These are phyloP conservation scores for Mythimna lalbum DNA, from an alignment of 2,888 invertebrate species.

Conservation along the genomic window DNA sequence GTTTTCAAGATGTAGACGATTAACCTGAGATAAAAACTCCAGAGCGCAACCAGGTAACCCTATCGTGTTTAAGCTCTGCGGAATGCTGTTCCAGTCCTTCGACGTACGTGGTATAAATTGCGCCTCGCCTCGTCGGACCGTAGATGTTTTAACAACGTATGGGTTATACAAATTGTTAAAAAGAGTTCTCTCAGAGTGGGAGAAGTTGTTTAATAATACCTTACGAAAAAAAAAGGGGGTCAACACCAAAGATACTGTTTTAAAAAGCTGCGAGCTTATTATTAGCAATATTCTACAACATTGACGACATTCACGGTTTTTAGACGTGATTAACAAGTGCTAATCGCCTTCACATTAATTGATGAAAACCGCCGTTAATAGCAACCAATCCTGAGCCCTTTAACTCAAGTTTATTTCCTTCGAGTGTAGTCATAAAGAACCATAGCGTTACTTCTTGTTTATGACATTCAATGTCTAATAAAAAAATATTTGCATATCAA, in stretches of 20 bases:
- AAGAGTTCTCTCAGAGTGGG: too few species aligned
- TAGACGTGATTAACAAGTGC: not conserved
- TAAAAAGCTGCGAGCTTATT: not conserved
- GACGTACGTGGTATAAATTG: too few species aligned
- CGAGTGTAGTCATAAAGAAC: slow-evolving; percentile 21
- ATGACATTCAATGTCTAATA: slow-evolving; percentile 20
- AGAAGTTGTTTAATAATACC: not conserved
- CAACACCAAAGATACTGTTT: not conserved
- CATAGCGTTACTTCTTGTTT: slow-evolving; percentile 14
- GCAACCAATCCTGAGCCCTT: not conserved
- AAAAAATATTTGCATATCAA: slow-evolving; percentile 35
- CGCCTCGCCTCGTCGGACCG: too few species aligned
- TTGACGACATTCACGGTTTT: not conserved
- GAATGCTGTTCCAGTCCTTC: too few species aligned
- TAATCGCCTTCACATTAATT: not conserved
- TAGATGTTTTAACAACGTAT: too few species aligned
- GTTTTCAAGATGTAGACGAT: too few species aligned
- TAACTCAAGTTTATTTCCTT: not conserved
- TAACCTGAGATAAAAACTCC: too few species aligned
- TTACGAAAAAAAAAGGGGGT: not conserved
- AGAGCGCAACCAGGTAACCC: too few species aligned
- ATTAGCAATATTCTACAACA: not conserved
- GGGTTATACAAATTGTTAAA: too few species aligned
- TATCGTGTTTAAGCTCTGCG: too few species aligned
- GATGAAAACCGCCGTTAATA: not conserved